Evolutionary conservation across 1,140 invertebrate genomes (phyloP), one percentile per base, ranked within the genome.

Genomic region (Aphaenogaster rudis): DNA sequence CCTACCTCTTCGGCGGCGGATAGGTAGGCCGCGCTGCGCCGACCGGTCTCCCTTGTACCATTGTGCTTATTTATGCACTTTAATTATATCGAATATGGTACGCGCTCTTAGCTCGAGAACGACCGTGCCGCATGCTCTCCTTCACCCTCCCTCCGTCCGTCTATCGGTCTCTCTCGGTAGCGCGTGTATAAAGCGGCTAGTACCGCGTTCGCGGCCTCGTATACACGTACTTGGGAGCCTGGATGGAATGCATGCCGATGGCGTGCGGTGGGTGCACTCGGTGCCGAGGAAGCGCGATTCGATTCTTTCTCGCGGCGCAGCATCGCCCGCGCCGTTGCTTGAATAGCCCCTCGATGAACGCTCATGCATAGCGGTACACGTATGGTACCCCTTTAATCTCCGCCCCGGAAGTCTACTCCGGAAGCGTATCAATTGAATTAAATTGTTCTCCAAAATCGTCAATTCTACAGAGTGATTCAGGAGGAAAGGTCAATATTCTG

Each of bases 41-140:
- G 52, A 33, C 54, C 39, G 33, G 50, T 17, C 81, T 59, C 39
- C 72, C 93, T 93, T 94, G 91, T 94, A 93, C 94, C 94, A 94
- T 94, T 94, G 93, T 94, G 90, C 92, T 94, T 93, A 93, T 94
- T 94, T 94, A 93, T 94, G 91, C 92, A 92, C 92, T 94, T 94
- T 94, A 94, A 94, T 94, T 94, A 94, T 94, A 93, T 94, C 93
- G 92, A 94, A 94, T 94, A 94, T 93, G 93, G 93, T 93, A 89
- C 69, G 92, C 87, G 79, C 80, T 67, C 78, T 66, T 39, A 54
- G 69, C 80, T 48, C 80, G 80, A 59, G 21, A 74, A 61, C 42
- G 66, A 42, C 8, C 36, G 11, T 50, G 6, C 71, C 13, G 48
- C 50, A n/a, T 28, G 48, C 17, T 6, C 48, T 66, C 64, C 28